A percentile compares a stretch with the other conserved stretches of the same genome.
These are phyloP conservation scores for Heliopora coerulea DNA, from an alignment of 92 coral and sea anemone genomes.

Conservation along the genomic window DNA sequence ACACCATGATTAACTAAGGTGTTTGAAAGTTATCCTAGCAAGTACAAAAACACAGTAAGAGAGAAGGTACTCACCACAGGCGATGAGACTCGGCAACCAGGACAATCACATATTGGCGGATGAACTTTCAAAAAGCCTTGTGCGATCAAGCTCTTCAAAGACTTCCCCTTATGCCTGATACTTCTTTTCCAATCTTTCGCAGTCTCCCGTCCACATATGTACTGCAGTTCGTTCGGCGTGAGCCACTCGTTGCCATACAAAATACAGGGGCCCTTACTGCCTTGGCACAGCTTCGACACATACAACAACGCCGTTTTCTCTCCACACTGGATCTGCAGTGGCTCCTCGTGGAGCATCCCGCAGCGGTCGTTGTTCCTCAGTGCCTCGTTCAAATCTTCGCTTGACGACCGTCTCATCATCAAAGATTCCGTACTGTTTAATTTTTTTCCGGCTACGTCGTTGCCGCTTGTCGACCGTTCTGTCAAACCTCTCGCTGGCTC, in stretches of 20 bases:
- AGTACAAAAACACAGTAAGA: neutral
- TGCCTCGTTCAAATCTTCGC: neutral
- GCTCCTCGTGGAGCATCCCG: slow-evolving; percentile 72
- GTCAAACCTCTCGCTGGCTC: neutral
- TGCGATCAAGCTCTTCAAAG: slow-evolving; percentile 92
- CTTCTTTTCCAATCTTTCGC: slow-evolving; percentile 99
- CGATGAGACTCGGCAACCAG: slow-evolving; percentile 94
- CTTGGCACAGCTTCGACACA: slow-evolving; percentile 94
- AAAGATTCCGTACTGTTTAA: neutral
- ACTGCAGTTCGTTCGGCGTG: slow-evolving; percentile 96
- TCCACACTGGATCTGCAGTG: slow-evolving; percentile 95
- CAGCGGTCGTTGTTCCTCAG: neutral
- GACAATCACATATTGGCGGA: slow-evolving; percentile 98
- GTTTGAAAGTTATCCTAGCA: neutral
- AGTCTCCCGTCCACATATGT: slow-evolving; percentile 97
- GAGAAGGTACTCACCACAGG: slow-evolving; percentile 80
- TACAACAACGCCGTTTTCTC: slow-evolving; percentile 90
- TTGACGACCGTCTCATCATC: neutral
- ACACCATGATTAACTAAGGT: neutral
- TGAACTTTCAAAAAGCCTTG: slow-evolving; percentile 92
- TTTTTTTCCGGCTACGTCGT: neutral
- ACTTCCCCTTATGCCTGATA: slow-evolving; percentile 93
- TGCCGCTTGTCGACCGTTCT: neutral
- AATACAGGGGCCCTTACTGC: slow-evolving; percentile 98
- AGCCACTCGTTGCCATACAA: slow-evolving; percentile 92